These are phyloP conservation scores for Corynorhinus townsendii DNA, from an alignment of 2,113 vertebrate genomes.

Conservation along the genomic window DNA sequence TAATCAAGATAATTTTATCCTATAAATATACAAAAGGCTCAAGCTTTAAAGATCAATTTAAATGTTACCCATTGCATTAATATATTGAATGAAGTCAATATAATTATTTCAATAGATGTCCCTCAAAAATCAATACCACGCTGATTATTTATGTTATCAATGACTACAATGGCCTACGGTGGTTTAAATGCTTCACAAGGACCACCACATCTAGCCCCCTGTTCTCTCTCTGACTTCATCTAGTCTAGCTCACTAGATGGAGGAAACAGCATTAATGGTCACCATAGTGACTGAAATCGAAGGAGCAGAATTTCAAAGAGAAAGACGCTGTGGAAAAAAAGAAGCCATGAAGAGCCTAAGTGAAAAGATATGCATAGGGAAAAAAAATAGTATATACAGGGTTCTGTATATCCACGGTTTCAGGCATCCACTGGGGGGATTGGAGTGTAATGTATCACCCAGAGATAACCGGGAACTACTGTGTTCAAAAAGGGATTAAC, in stretches of 20 bases:
- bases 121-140: not conserved
- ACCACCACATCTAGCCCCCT: not conserved
- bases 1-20: not conserved
- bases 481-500: not conserved
- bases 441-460: no score
- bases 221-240: not conserved
- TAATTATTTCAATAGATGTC: not conserved
- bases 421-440: not conserved
- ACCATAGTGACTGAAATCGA: not conserved
- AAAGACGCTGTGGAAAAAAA: not conserved
- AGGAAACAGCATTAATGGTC: not conserved
- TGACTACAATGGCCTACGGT: not conserved
- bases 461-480: not conserved
- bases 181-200: not conserved
- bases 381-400: no score
- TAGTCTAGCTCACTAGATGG: not conserved
- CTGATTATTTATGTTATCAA: not conserved
- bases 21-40: not conserved
- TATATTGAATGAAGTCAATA: not conserved
- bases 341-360: not conserved
- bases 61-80: not conserved
- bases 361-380: no score
- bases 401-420: not conserved
- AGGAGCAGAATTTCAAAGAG: not conserved
- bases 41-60: not conserved